Percentiles rank a stretch among this genome's conserved stretches.
phyloP scores from a whole-genome alignment of 2,797 vertebrate species.

The Notolepis coatsorum region DNA sequence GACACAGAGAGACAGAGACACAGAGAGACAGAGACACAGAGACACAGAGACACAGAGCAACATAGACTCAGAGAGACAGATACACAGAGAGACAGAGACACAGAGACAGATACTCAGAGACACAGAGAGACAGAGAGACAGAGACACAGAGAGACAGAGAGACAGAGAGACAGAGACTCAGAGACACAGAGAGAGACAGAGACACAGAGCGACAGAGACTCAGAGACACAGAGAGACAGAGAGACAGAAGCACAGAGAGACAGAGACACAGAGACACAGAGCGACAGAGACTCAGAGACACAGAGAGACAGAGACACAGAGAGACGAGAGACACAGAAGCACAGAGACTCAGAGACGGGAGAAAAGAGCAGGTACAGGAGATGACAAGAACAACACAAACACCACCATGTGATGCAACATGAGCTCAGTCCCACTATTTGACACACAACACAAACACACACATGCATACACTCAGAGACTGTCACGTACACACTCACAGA shows the following conservation, averaged over 20 bases:
- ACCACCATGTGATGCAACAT: too few species aligned
- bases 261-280: conserved; percentile 46
- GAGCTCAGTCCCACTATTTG: too few species aligned
- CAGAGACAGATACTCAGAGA: too few species aligned
- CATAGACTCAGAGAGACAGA: conserved; percentile 25
- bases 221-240: conserved; percentile 25
- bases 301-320: conserved; percentile 39
- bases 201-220: conserved; percentile 35
- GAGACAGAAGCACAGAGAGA: conserved; percentile 58
- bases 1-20: conserved; percentile 41
- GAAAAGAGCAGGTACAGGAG: conserved; percentile 52
- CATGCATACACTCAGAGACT: too few species aligned
- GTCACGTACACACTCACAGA: too few species aligned
- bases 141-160: too few species aligned
- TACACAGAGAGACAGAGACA: conserved; percentile 55
- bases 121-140: conserved; percentile 39
- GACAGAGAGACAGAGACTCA: conserved; percentile 38
- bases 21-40: conserved; percentile 39
- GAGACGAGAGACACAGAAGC: too few species aligned
- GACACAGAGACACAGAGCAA: conserved; percentile 43
- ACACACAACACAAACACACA: too few species aligned
- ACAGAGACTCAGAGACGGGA: conserved; percentile 40
- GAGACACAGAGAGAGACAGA: conserved; percentile 60
- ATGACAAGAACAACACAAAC: conserved; percentile 38
- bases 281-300: too few species aligned